A percentile compares a stretch with the other conserved stretches of the same genome.
Evolutionary conservation across 2,888 invertebrate genomes (phyloP).

Genomic region (Micropterix aruncella): DNA sequence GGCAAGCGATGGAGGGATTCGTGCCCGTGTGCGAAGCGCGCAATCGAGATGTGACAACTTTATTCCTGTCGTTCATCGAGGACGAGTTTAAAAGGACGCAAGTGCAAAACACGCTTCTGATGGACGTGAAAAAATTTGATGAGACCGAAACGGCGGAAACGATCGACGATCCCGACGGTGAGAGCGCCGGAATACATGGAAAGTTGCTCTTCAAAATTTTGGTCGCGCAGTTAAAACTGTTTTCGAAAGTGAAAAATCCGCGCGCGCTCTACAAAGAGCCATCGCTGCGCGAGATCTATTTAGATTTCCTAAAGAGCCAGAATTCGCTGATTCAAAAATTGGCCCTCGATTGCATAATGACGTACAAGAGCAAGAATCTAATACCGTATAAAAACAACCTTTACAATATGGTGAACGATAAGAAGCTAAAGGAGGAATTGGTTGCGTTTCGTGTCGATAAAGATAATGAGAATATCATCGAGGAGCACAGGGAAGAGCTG

Average conservation of each 20-base stretch:
- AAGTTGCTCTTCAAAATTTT: conserved; percentile 38
- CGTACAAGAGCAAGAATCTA: conserved; percentile 71
- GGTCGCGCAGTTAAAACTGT: conserved; percentile 55
- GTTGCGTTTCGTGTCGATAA: conserved; percentile 65
- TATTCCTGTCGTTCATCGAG: conserved; percentile 72
- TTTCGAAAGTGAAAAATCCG: conserved; percentile 70
- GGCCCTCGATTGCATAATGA: conserved; percentile 73
- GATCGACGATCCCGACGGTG: not conserved
- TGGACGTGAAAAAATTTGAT: conserved; percentile 46
- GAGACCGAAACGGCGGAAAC: conserved; percentile 25
- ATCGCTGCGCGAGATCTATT: conserved; percentile 59
- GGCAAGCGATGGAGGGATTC: conserved; percentile 64
- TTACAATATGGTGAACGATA: conserved; percentile 70
- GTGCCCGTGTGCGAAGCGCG: conserved; percentile 63
- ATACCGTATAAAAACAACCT: conserved; percentile 69
- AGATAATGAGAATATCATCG: conserved; percentile 49
- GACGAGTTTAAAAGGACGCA: conserved; percentile 35
- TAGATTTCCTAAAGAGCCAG: conserved; percentile 67
- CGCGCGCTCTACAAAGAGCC: conserved; percentile 63
- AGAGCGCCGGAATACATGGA: conserved; percentile 18
- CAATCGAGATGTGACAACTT: conserved; percentile 63
- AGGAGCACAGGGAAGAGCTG: conserved; percentile 62
- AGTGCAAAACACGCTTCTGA: conserved; percentile 25
- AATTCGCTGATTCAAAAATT: conserved; percentile 69
- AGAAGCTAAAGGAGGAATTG: conserved; percentile 76